Base-by-base conservation (phyloP, 2,797 vertebrate species). In the Stomatorhinus walkeri region DNA sequence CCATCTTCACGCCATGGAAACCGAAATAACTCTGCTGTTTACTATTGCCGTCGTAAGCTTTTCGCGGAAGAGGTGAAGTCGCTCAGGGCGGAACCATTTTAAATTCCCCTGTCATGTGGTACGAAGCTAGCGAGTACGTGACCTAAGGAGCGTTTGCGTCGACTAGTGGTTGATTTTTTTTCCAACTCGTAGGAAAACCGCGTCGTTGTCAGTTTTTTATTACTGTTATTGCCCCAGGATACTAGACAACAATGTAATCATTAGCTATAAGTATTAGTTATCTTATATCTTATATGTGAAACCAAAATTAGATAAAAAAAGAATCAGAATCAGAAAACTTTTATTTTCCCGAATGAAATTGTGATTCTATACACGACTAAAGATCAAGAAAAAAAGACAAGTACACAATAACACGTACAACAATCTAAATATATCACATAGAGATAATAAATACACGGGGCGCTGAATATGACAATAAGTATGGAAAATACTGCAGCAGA, bases 1-100 rank as follows among this genome's bases (percentile, higher is more conserved):
- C 97, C 98, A 99, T 99, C 90, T 94, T 95, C 93, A 93, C 92
- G 92, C 94, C 94, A 94, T 94, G 93, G 91, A 93, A 85, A 89
- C 87, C 64, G 54, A 56, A 16, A 49, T 52, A 64, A 32, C 87
- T 72, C 52, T 40, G 61, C 85, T 87, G 16, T 36, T 89, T 56
- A 59, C 28, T n/a, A 16, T n/a, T 28, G 24, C 87, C 6, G 52
- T 56, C 28, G 54, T 43, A 28, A 6, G 46, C 49, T 24, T 49
- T 72, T 43, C 12, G n/a, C 51, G 22, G 16, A 52, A 49, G 22
- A 51, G 1, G 16, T 24, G 86, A 87, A 49, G 76, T 43, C 40
- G 2, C 9, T 22, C 48, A 40, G 72, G 54, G 46, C 24, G 85
- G 12, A 52, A 51, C 85, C 85, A 86, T 87, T 87, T 24, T 76